Evolutionary conservation across 1,140 invertebrate genomes (phyloP).

Genomic region (Bombus haemorrhoidalis): DNA sequence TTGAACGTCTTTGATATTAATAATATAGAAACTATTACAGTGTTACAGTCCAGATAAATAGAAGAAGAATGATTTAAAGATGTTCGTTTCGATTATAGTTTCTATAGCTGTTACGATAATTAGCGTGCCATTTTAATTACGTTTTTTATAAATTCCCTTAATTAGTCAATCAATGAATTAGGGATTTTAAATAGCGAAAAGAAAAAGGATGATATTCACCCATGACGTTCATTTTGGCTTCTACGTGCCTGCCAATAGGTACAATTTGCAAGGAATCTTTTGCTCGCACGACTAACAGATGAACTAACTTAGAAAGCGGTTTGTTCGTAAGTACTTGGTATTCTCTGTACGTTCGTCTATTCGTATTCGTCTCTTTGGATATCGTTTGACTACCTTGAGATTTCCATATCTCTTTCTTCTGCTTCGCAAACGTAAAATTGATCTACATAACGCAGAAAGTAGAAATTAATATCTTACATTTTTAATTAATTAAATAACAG

Average conservation of each 20-base stretch:
- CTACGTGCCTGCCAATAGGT: conserved; percentile 77
- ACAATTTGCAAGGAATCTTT: conserved; percentile 76
- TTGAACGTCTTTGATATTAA: not conserved
- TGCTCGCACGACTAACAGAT: conserved; percentile 75
- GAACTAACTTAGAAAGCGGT: conserved; percentile 73
- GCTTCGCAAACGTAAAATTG: conserved; percentile 76
- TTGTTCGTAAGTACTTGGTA: conserved; percentile 78
- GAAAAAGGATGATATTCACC: conserved; percentile 62
- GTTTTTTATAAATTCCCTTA: not conserved
- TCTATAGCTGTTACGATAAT: too few species aligned
- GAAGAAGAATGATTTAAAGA: too few species aligned
- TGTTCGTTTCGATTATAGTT: too few species aligned
- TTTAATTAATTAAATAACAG: not conserved
- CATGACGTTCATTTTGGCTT: conserved; percentile 76
- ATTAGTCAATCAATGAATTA: not conserved
- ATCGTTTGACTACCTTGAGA: conserved; percentile 69
- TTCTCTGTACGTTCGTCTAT: conserved; percentile 69
- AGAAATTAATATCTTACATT: too few species aligned
- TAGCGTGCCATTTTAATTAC: too few species aligned
- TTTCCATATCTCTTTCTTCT: conserved; percentile 72
- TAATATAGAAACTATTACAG: not conserved
- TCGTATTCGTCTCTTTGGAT: conserved; percentile 58
- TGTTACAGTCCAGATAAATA: not conserved
- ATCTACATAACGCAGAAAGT: conserved; percentile 57
- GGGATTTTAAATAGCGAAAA: not conserved